Evolutionary conservation across 2,888 invertebrate species (phyloP), one percentile per base, ranked within the genome.

Genomic region (Thyatira batis): DNA sequence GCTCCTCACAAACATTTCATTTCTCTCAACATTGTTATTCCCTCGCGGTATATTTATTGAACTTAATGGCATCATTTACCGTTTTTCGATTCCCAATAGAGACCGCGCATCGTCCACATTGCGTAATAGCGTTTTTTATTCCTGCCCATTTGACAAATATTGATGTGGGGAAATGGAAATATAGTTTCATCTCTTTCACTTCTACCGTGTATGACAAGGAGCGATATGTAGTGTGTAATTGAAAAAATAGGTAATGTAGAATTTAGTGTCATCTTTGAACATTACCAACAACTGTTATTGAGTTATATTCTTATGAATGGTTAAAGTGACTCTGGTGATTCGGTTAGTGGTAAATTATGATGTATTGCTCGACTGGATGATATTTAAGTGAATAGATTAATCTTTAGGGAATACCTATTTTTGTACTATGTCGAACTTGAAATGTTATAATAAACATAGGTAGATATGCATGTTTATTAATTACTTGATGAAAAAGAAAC

Each of bases 21-120:
- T 67, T 63, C 58, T 63, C 59, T 60, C 56, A 71, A 74, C 63
- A 72, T 73, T 71, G 69, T 73, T 67, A 78, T 74, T 84, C 88
- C 85, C 85, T 75, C 73, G 81, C 62, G 85, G 84, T 82, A 71
- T 80, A 82, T 85, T n/a, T 84, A 87, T 85, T 82, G 82, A 82
- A 77, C 77, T 75, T 89, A 91, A 91, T 90, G 86, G 84, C 81
- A 82, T 86, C 84, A 89, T 90, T 90, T 86, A 85, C 80, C 78
- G 82, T 81, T 82, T 81, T 84, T 75, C 71, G 68, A 80, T 76
- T 66, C 75, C 74, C 85, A 76, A 84, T 81, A 65, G 78, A 82
- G 72, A 76, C 72, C 70, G 63, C 58, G 69, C 63, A 72, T 65
- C 69, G 66, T 78, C 69, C 65, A 59, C 62, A 67, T 74, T 65